Conservation (phyloP, 2,113 vertebrate genomes). For the Festucalex cinctus region DNA sequence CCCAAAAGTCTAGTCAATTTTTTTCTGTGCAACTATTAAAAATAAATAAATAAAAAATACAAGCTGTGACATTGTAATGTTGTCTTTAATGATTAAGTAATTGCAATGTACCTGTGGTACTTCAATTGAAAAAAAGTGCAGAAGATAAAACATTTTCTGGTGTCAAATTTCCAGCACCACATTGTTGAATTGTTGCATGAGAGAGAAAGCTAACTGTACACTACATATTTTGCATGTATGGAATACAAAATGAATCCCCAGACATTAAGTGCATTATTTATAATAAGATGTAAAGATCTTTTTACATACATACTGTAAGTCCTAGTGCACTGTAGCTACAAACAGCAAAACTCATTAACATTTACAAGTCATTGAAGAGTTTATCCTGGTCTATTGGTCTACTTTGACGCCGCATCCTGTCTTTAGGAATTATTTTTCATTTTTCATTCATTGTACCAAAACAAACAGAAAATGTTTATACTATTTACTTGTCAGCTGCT, state of each 20-base stretch:
- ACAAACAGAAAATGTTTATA: neutral
- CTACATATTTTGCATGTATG: slow-evolving; percentile 15
- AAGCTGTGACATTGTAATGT: neutral
- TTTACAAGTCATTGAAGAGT: no score
- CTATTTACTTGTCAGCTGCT: neutral
- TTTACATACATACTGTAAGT: slow-evolving; percentile 33
- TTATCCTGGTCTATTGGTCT: neutral
- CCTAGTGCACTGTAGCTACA: neutral
- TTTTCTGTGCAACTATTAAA: neutral
- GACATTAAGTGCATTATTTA: slow-evolving; percentile 51
- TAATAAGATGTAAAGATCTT: slow-evolving; percentile 33
- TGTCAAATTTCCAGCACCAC: neutral
- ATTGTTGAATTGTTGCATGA: slow-evolving; percentile 7
- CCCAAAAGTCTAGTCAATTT: neutral
- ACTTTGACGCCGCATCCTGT: neutral
- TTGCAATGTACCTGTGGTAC: neutral
- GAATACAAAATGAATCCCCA: slow-evolving; percentile 33
- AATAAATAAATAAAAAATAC: neutral
- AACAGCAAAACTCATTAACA: neutral
- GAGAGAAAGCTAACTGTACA: slow-evolving; percentile 15
- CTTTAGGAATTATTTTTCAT: no score
- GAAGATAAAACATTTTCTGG: slow-evolving; percentile 7
- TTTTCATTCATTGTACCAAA: neutral
- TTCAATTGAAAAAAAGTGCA: neutral
- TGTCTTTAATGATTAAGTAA: neutral